Base-by-base conservation (phyloP, 2,888 invertebrate genomes). In the Diarsia dahlii region DNA sequence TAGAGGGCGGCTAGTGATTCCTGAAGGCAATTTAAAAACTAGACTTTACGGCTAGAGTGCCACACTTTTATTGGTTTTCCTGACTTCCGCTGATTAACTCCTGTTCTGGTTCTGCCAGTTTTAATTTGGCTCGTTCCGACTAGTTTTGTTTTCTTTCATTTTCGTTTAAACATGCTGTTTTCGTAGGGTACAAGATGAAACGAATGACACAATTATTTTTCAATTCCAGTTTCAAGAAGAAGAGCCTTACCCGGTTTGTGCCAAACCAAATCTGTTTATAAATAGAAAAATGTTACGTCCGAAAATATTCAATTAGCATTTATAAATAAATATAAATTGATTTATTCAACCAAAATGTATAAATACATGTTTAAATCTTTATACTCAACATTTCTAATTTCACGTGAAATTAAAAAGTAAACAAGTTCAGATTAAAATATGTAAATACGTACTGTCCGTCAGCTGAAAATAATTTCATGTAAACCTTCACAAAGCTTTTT, bases 11-110 rank as follows among this genome's bases (percentile, higher is more conserved):
- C 73, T 46, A 70, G 71, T 80, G 68, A 76, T 62, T 72, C 68
- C 76, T 74, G 76, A 72, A 80, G 62, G 76, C 68, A 76, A 86
- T 84, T 86, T 81, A 64, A 84, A 79, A 78, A 63, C 58, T 75
- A 65, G 67, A 78, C 60, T 71, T 80, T 64, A 86, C 58, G 65
- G 76, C 28, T 62, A 56, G 58, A 71, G 74, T 50, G 62, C 56
- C 48, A 71, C 74, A 78, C 34, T 85, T 78, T 86, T 86, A 86
- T 86, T 86, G 71, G 71, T 63, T 75, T 70, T 72, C 50, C 65
- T 48, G 54, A 58, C 62, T 76, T 77, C 18, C 39, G 0, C 62
- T 74, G 75, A 79, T 85, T 78, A 78, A 82, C 39, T 78, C 78
- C 20, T 50, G 34, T 56, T 45, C 46, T 66, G 62, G 34, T 56